Base-by-base conservation (phyloP, 37 sponge, comb jelly and placozoan genomes). In the Cladorhizidae sp. region DNA sequence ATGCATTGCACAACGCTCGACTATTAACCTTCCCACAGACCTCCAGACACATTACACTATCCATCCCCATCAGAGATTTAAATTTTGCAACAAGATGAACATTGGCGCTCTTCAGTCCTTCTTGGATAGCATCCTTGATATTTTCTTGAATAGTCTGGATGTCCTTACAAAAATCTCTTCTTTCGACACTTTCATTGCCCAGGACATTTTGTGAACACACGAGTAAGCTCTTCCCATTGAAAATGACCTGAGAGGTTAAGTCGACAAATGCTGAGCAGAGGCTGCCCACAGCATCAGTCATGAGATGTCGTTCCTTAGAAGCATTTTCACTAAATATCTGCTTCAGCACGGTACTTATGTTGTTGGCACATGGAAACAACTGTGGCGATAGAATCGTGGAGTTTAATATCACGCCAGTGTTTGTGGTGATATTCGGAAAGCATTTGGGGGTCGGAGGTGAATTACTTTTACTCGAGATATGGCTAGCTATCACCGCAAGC, bases 1-100 rank as follows among this genome's bases (percentile, higher is more conserved):
- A 65, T 17, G 67, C 67, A 65, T 65, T 65, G 67, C 67, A 65
- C 31, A 65, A 31, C 7, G 31, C 67, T 65, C 12, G 26, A 12
- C 7, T 7, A 31, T 65, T 31, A 2, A 1, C 35, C 31, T 32
- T 11, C 2, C 36, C 36, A 65, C 36, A 29, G 3, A 7, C 7
- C 5, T 18, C 32, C 67, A 32, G 26, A 31, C 36, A 35, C 9
- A 2, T 17, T 8, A 8, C 7, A 2, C 12, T 36, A 35, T 33
- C 35, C 35, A 65, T 15, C 2, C 36, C 35, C 8, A 31, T 31
- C 32, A 65, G 31, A 5, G 26, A 17, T 26, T 26, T 12, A 59
- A 59, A 23, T 26, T 59, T 18, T 26, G 3, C 28, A 17, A 18
- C n/a, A 59, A 59, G 6, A 6, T 59, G n/a, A 18, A 59, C 28